These are phyloP conservation scores for Coecobrya sp. DNA, from an alignment of 2,888 invertebrate species.

Conservation along the genomic window DNA sequence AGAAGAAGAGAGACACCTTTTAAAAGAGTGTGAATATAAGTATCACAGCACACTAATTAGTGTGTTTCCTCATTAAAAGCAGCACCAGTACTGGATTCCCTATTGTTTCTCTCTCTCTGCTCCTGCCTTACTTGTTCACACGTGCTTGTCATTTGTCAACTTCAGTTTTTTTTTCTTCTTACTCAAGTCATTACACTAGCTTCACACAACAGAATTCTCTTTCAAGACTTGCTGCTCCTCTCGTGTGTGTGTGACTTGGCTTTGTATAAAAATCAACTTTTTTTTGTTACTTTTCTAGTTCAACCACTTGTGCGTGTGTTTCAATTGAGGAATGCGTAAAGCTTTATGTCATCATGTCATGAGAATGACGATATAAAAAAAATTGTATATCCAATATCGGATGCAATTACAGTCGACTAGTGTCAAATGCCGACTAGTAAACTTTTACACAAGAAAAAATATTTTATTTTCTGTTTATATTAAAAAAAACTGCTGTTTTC, in stretches of 20 bases:
- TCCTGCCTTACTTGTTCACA: not conserved
- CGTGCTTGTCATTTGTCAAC: constrained; percentile 42
- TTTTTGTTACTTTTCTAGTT: not conserved
- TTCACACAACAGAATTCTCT: too few relatives aligned
- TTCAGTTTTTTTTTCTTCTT: not conserved
- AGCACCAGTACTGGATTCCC: too few relatives aligned
- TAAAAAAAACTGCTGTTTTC: not conserved
- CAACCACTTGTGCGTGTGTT: not conserved
- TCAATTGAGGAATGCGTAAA: too few relatives aligned
- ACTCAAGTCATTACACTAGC: constrained; percentile 15
- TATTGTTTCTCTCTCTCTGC: too few relatives aligned
- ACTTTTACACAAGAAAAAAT: too few relatives aligned
- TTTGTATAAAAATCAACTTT: not conserved
- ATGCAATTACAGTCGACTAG: too few relatives aligned
- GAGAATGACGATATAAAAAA: too few relatives aligned
- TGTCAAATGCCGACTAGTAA: too few relatives aligned
- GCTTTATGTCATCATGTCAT: not conserved
- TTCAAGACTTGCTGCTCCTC: too few relatives aligned
- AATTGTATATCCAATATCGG: too few relatives aligned
- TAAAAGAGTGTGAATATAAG: not conserved
- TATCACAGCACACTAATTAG: not conserved
- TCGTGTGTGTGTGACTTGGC: too few relatives aligned
- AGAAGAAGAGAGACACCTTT: not conserved
- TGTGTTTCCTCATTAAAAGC: not conserved
- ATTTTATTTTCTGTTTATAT: not conserved